Evolutionary conservation across 2,797 vertebrate species (phyloP), one percentile per base, ranked within the genome.

Genomic region (Gymnoscopelus braueri): DNA sequence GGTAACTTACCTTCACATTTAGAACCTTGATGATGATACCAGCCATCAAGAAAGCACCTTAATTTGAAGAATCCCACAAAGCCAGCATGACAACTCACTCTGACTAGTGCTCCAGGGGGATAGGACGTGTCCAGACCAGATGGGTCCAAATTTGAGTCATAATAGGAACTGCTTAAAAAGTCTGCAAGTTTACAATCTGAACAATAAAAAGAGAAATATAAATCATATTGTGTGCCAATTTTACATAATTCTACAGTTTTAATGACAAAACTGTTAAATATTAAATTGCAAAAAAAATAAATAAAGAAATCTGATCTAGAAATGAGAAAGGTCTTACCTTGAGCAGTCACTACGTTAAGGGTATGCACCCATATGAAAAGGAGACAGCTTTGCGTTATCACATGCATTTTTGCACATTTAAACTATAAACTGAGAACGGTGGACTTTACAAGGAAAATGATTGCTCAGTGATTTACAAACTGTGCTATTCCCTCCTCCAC

Each of bases 1-100:
- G 3, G 1, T 24, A n/a, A 74, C 90, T 91, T 82, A 94, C 93
- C 60, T 73, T 85, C 1, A 71, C 93, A 94, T 0, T 0, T n/a
- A 0, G 1, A 10, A 10, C 79, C 82, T n/a, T 0, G 15, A 0
- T 0, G 15, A 0, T 0, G 0, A 0, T 0, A 0, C 92, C 92
- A 93, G 0, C 0, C 0, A 1, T 75, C 79, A 0, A 67, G 1
- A 0, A 0, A 0, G 65, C 94, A 94, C 15, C 1, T 3, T 12
- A 92, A 14, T 72, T 50, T 92, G 67, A 84, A 80, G 52, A 85
- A 89, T 2, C 93, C 94, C 19, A 4, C 61, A 67, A 53, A 87
- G 52, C 94, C 94, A 5, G 68, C 0, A 1, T 0, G 68, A 73
- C 94, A 94, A 60, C 5, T 0, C 14, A 94, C 65, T 79, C 57